phyloP scores from a whole-genome alignment of 1,140 invertebrate genomes.

The Hyles vespertilio region DNA sequence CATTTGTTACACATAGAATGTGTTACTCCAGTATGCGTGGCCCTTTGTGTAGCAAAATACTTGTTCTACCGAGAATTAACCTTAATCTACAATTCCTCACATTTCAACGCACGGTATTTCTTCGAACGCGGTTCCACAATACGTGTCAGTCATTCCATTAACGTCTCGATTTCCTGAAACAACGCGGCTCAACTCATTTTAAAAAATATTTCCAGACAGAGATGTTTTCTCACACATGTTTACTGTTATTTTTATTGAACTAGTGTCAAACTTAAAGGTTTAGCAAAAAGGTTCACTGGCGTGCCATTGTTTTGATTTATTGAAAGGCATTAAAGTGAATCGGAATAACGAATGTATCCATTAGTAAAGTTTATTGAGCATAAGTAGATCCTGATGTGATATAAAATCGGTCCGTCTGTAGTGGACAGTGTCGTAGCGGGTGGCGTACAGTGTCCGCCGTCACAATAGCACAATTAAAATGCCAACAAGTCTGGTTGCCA shows the following conservation, averaged over 20 bases:
- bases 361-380: not conserved
- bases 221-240: conserved; percentile 46
- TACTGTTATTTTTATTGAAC: conserved; percentile 21
- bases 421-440: conserved; percentile 45
- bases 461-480: conserved; percentile 76
- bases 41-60: too few species aligned
- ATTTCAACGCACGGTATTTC: conserved; percentile 55
- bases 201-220: conserved; percentile 55
- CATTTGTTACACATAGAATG: too few species aligned
- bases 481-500: conserved; percentile 71
- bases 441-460: conserved; percentile 50
- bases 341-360: too few species aligned
- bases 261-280: not conserved
- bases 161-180: conserved; percentile 65
- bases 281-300: too few species aligned
- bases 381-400: conserved; percentile 31
- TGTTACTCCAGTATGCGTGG: too few species aligned
- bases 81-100: conserved; percentile 40
- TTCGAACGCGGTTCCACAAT: conserved; percentile 46
- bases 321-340: too few species aligned
- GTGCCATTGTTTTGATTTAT: too few species aligned
- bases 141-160: conserved; percentile 71
- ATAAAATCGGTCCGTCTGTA: conserved; percentile 60
- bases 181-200: conserved; percentile 42
- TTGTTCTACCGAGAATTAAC: conserved; percentile 6